A percentile compares a stretch with the other conserved stretches of the same genome.
Evolutionary conservation across 2,797 vertebrate species (phyloP).

Genomic region (Octomys mimax): DNA sequence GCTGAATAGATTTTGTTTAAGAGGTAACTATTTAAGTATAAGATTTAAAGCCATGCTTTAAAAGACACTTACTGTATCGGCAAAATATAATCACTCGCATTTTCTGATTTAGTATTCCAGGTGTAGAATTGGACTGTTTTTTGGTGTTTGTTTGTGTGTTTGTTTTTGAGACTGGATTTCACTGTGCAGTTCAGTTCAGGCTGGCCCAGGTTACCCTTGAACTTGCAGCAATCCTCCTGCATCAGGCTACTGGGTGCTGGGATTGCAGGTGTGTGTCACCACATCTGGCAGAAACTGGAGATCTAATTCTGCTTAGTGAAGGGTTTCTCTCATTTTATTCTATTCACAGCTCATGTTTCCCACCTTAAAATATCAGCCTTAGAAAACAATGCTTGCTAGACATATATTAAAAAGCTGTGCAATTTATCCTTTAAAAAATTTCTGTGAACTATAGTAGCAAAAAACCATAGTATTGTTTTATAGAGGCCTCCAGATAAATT

Average conservation of each 20-base stretch:
- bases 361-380: conserved; percentile 48
- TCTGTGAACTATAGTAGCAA: background rate
- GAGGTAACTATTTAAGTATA: conserved; percentile 42
- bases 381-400: conserved; percentile 32
- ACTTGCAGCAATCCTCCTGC: background rate
- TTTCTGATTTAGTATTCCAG: conserved; percentile 38
- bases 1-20: conserved; percentile 58
- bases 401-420: background rate
- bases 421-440: conserved; percentile 18
- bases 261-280: background rate
- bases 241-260: background rate
- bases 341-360: conserved; percentile 10
- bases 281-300: background rate
- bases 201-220: background rate
- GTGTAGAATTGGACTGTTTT: background rate
- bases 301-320: conserved; percentile 51
- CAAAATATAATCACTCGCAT: background rate
- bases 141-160: too few relatives aligned
- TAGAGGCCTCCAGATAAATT: background rate
- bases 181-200: background rate
- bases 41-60: conserved; percentile 52
- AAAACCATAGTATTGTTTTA: background rate
- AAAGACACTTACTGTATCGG: conserved; percentile 19
- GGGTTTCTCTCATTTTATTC: background rate
- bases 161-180: background rate